Percentiles rank a stretch among this genome's conserved stretches.
phyloP scores from a whole-genome alignment of 64 coral and sea anemone genomes.

The Pachyseris speciosa region DNA sequence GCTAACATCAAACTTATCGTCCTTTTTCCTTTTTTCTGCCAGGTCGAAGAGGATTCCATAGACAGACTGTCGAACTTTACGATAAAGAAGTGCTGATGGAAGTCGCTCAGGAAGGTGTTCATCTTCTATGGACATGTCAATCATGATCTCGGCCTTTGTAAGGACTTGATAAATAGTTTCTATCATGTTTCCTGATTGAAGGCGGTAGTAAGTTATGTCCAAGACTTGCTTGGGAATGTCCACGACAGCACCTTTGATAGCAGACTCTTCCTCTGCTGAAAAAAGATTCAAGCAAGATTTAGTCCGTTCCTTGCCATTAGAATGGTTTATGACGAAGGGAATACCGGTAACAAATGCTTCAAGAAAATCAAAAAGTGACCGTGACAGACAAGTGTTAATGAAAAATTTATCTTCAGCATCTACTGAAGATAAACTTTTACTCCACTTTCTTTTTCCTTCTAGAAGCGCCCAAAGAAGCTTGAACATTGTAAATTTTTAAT shows the following conservation, averaged over 20 bases:
- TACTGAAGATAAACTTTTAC: too few species aligned
- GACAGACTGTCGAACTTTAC: conserved; percentile 82
- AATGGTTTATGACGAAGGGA: too few species aligned
- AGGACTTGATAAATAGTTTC: conserved; percentile 88
- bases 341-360: too few species aligned
- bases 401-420: too few species aligned
- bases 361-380: too few species aligned
- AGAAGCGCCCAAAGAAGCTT: too few species aligned
- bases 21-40: conserved; percentile 76
- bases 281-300: neutral
- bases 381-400: too few species aligned
- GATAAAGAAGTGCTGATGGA: conserved; percentile 85
- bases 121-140: conserved; percentile 88
- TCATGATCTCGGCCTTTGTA: conserved; percentile 89
- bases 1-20: conserved; percentile 50
- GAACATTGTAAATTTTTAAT: too few species aligned
- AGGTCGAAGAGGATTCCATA: conserved; percentile 98
- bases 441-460: too few species aligned
- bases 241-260: conserved; percentile 60
- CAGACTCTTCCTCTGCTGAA: neutral
- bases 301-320: too few species aligned
- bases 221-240: conserved; percentile 81
- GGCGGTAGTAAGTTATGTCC: conserved; percentile 74
- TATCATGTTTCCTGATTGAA: conserved; percentile 86
- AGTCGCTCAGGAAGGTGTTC: conserved; percentile 72